A percentile compares a stretch with the other conserved stretches of the same genome.
phyloP scores from a whole-genome alignment of 2,797 vertebrate genomes.

The Rhinophrynus dorsalis region DNA sequence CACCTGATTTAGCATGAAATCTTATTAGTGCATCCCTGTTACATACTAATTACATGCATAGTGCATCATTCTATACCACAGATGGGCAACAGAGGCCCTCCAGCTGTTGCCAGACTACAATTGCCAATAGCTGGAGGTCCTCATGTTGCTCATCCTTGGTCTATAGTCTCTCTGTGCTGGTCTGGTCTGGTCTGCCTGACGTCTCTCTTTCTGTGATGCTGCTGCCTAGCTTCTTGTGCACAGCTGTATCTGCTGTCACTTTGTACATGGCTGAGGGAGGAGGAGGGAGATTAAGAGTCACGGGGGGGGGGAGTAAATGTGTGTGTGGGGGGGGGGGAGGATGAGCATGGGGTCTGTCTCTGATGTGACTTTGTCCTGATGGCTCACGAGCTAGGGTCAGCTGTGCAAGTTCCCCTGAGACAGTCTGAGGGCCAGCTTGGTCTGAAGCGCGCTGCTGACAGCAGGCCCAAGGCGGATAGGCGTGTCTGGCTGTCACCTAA shows the following conservation, averaged over 20 bases:
- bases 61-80: no score
- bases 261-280: neutral
- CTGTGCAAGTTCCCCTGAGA: conserved; percentile 6
- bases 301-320: conserved; percentile 1
- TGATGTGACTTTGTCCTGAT: conserved; percentile 4
- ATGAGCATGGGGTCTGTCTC: neutral
- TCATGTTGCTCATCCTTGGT: no score
- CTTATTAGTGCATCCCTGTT: no score
- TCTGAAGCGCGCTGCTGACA: conserved; percentile 13
- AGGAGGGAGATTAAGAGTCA: conserved; percentile 19
- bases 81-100: no score
- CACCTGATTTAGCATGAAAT: no score
- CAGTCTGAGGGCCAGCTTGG: conserved; percentile 7
- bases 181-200: no score
- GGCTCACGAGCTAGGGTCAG: conserved; percentile 20
- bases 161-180: neutral
- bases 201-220: no score
- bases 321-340: neutral
- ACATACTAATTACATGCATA: no score
- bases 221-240: neutral
- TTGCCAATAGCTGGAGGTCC: neutral
- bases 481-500: conserved; percentile 17
- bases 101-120: no score
- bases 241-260: conserved; percentile 30
- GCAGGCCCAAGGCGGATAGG: conserved; percentile 27